Percentiles rank a stretch among this genome's conserved stretches.
These are phyloP conservation scores for Monochamus alternatus DNA, from an alignment of 2,888 invertebrate species.

Conservation along the genomic window DNA sequence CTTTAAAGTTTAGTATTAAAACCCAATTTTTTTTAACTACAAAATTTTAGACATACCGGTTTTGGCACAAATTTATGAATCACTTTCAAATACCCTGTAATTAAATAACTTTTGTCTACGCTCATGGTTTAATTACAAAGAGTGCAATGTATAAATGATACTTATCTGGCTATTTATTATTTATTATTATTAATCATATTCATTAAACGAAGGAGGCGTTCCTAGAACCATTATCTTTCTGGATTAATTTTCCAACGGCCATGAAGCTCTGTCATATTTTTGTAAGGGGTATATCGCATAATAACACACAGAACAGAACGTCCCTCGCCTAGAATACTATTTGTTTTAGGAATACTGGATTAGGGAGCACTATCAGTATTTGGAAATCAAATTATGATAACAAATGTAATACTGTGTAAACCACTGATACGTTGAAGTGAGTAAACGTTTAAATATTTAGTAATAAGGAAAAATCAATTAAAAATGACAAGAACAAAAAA, in stretches of 20 bases:
- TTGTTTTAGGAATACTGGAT: background rate
- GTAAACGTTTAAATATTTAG: too few species aligned
- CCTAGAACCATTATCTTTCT: conserved; percentile 7
- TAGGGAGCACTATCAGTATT: background rate
- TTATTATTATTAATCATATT: conserved; percentile 7
- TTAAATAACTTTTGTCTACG: too few species aligned
- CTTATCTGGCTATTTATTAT: conserved; percentile 6
- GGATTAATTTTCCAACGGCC: conserved; percentile 6
- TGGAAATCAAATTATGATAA: background rate
- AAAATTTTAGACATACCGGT: too few species aligned
- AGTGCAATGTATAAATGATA: conserved; percentile 1
- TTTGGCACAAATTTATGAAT: too few species aligned
- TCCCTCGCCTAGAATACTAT: background rate
- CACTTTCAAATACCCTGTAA: too few species aligned
- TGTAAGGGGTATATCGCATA: background rate
- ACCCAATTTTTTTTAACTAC: too few species aligned
- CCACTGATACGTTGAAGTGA: too few species aligned
- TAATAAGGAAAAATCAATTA: too few species aligned
- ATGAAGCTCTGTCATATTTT: background rate
- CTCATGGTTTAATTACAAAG: background rate
- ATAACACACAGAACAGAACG: background rate
- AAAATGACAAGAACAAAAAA: too few species aligned
- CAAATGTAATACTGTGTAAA: background rate
- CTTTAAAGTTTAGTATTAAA: too few species aligned
- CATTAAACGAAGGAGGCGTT: background rate